These are phyloP conservation scores for Bombus vancouverensis DNA, from an alignment of 1,140 invertebrate genomes.

Conservation along the genomic window DNA sequence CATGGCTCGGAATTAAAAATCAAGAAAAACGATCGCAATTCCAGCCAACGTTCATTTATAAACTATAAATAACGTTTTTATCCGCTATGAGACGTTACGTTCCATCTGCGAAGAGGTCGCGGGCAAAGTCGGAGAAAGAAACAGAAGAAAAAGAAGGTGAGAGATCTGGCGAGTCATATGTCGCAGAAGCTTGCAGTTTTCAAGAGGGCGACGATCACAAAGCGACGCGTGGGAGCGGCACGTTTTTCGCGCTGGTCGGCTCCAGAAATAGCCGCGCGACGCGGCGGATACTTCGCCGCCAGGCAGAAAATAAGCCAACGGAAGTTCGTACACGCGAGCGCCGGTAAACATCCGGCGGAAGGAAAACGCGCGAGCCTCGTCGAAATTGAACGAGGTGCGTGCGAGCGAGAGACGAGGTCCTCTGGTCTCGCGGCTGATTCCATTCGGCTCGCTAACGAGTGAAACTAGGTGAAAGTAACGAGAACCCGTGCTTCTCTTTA, in stretches of 20 bases:
- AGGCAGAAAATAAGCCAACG: constrained; percentile 47
- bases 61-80: too few relatives aligned
- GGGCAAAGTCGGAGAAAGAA: background rate
- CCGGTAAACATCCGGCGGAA: constrained; percentile 24
- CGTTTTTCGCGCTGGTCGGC: background rate
- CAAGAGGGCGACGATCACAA: background rate
- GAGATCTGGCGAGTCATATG: constrained; percentile 7
- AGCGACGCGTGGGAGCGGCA: constrained; percentile 14
- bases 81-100: too few relatives aligned
- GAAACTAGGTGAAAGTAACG: constrained; percentile 68
- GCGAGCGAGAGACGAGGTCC: background rate
- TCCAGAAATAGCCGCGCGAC: background rate
- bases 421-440: background rate
- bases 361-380: constrained; percentile 34
- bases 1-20: too few relatives aligned
- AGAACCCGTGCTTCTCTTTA: background rate
- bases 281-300: background rate
- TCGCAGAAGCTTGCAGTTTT: background rate
- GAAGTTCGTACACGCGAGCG: constrained; percentile 11
- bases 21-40: too few relatives aligned
- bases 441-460: constrained; percentile 44
- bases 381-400: constrained; percentile 38
- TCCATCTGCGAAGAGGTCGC: too few relatives aligned
- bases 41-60: too few relatives aligned
- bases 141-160: background rate